These are phyloP conservation scores for Mionectes olivaceus DNA, from an alignment of 2,797 vertebrate genomes.

Conservation along the genomic window DNA sequence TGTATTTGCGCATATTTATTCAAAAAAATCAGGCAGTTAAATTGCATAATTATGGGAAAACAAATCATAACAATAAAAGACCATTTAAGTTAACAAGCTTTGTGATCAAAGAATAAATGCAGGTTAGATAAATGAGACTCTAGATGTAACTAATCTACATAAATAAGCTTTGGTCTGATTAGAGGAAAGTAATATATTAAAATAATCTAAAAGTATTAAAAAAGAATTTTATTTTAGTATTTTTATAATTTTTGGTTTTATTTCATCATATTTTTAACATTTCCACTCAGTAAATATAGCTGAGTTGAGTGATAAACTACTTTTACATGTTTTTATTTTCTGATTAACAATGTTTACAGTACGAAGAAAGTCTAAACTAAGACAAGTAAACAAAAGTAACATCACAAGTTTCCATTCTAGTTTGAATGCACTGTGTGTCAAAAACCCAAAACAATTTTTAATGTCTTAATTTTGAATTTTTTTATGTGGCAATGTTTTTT, in stretches of 20 bases:
- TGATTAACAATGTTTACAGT: background rate
- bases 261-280: slow-evolving; percentile 38
- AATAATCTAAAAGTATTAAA: slow-evolving; percentile 61
- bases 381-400: slow-evolving; percentile 32
- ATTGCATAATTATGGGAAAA: slow-evolving; percentile 79
- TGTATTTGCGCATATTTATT: slow-evolving; percentile 77
- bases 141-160: slow-evolving; percentile 80
- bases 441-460: slow-evolving; percentile 40
- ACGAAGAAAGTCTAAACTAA: slow-evolving; percentile 9
- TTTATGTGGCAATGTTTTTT: slow-evolving; percentile 47
- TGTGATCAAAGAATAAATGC: slow-evolving; percentile 83
- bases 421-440: background rate
- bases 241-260: slow-evolving; percentile 22
- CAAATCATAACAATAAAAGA: slow-evolving; percentile 82
- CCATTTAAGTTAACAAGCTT: slow-evolving; percentile 84
- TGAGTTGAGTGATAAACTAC: background rate
- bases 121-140: slow-evolving; percentile 80
- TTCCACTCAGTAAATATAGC: slow-evolving; percentile 20
- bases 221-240: slow-evolving; percentile 42
- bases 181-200: slow-evolving; percentile 76
- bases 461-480: slow-evolving; percentile 11
- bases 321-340: background rate
- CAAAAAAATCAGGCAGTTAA: slow-evolving; percentile 71
- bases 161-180: slow-evolving; percentile 78
- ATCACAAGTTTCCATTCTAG: slow-evolving; percentile 12